phyloP scores from a whole-genome alignment of 2,888 invertebrate genomes.

The Microchrysa polita region DNA sequence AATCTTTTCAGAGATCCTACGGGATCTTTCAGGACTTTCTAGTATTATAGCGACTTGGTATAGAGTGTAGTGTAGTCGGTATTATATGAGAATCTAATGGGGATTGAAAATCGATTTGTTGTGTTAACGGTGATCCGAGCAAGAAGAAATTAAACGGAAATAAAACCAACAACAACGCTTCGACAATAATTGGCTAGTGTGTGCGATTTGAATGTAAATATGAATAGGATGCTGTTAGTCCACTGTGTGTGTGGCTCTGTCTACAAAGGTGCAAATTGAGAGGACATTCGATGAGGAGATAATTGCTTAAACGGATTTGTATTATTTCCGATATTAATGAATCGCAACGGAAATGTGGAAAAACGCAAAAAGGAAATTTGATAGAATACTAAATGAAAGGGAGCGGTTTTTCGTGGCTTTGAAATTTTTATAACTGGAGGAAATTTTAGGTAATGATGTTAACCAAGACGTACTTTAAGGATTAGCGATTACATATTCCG shows the following conservation, averaged over 20 bases:
- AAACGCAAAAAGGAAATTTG: neutral
- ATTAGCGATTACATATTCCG: no score
- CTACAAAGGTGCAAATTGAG: neutral
- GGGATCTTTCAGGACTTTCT: neutral
- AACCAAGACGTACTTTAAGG: no score
- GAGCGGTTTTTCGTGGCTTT: no score
- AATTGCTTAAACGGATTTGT: slow-evolving; percentile 1
- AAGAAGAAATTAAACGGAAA: slow-evolving; percentile 3
- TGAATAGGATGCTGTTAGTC: slow-evolving; percentile 1
- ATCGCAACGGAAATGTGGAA: neutral
- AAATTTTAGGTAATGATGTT: no score
- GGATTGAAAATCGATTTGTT: slow-evolving; percentile 9
- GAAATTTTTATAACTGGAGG: no score
- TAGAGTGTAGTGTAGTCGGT: no score
- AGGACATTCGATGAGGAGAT: neutral
- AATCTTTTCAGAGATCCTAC: neutral
- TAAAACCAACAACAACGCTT: neutral
- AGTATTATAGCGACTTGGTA: neutral
- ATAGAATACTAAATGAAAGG: no score
- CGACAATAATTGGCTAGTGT: slow-evolving; percentile 1
- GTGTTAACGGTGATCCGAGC: neutral
- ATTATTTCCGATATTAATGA: neutral
- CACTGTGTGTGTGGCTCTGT: no score
- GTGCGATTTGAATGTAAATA: slow-evolving; percentile 9
- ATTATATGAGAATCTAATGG: neutral